A percentile compares a stretch with the other conserved stretches of the same genome.
Conservation (phyloP, 2,888 invertebrate genomes). For the Drosophila engyochracea region DNA sequence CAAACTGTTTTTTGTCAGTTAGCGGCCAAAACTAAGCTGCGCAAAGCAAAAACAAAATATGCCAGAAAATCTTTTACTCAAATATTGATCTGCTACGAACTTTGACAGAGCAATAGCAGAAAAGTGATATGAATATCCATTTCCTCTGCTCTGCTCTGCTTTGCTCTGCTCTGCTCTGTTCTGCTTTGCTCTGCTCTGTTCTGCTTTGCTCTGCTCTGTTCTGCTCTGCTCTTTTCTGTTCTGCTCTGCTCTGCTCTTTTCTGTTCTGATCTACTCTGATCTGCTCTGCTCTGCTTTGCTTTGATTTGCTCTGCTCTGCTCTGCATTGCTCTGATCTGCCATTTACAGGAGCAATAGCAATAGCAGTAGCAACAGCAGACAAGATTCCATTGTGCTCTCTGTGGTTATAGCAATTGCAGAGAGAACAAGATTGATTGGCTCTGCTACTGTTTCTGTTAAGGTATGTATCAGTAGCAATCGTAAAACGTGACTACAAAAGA, state of each 20-base stretch:
- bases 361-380: not conserved
- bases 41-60: not conserved
- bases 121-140: not conserved
- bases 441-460: not conserved
- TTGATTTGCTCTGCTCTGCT: not conserved
- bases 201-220: not conserved
- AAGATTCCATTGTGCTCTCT: not conserved
- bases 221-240: not conserved
- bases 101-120: not conserved
- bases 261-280: too few species aligned
- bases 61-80: not conserved
- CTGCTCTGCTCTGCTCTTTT: not conserved
- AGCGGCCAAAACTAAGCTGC: not conserved
- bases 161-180: not conserved
- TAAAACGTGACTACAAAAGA: not conserved
- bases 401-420: slow-evolving; percentile 2
- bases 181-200: not conserved
- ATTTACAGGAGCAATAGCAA: not conserved
- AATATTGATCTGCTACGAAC: not conserved
- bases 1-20: not conserved
- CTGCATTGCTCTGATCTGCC: not conserved
- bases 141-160: not conserved
- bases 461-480: not conserved
- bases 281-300: not conserved
- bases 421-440: not conserved